These are phyloP conservation scores for Kradibia gibbosae DNA, from an alignment of 1,140 invertebrate genomes.

Conservation along the genomic window DNA sequence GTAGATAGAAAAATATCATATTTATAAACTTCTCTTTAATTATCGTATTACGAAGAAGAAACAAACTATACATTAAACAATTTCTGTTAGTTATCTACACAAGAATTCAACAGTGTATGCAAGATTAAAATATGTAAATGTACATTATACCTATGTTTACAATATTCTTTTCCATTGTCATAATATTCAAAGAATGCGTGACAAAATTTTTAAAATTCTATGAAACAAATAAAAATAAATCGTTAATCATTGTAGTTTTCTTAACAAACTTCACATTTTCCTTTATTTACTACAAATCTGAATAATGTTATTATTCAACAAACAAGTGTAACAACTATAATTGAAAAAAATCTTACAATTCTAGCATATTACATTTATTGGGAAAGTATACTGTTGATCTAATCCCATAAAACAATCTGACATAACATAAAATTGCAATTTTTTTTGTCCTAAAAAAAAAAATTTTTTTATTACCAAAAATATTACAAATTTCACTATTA, in stretches of 20 bases:
- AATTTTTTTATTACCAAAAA: too few relatives aligned
- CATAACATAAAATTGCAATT: conserved; percentile 89
- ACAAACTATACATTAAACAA: not conserved
- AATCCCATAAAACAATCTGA: conserved; percentile 96
- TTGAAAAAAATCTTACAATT: conserved; percentile 13
- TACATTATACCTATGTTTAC: conserved; percentile 22
- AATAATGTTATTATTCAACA: conserved; percentile 23
- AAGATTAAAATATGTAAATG: conserved; percentile 34
- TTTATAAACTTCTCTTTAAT: conserved; percentile 46
- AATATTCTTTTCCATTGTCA: conserved; percentile 28
- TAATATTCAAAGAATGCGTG: conserved; percentile 19
- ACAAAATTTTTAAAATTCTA: conserved; percentile 10
- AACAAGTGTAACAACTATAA: conserved; percentile 24
- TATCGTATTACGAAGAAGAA: not conserved
- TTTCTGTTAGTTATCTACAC: conserved; percentile 1
- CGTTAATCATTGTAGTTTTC: conserved; percentile 39
- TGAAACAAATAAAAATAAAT: conserved; percentile 46
- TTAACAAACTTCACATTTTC: not conserved
- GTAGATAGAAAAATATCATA: conserved; percentile 42
- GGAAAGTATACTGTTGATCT: conserved; percentile 92
- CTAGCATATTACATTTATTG: conserved; percentile 74
- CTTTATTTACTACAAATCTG: conserved; percentile 16
- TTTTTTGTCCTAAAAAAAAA: conserved; percentile 77
- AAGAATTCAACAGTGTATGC: conserved; percentile 14
- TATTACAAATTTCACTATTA: too few relatives aligned